A percentile compares a stretch with the other conserved stretches of the same genome.
Conservation (phyloP, 2,797 vertebrate genomes). For the Cossypha heuglini region DNA sequence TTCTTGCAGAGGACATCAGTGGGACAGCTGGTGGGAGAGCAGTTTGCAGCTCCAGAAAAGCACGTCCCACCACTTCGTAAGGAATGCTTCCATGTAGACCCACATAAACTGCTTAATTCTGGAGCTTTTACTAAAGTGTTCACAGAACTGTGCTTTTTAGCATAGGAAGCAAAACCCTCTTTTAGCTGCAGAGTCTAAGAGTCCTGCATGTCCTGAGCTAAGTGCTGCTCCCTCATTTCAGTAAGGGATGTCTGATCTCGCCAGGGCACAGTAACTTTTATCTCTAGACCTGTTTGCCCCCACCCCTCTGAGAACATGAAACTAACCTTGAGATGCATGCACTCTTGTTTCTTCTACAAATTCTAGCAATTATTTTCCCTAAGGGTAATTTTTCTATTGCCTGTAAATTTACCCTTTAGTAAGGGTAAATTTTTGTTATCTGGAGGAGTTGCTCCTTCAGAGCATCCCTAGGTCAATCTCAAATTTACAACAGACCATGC, state of each 20-base stretch:
- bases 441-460: background rate
- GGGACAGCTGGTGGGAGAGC: background rate
- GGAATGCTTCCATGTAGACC: fast-evolving
- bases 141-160: background rate
- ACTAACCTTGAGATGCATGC: background rate
- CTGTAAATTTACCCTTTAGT: background rate
- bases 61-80: background rate
- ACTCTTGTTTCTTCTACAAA: background rate
- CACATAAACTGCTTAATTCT: background rate
- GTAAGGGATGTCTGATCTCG: background rate
- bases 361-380: background rate
- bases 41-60: background rate
- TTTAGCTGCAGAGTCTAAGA: background rate
- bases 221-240: background rate
- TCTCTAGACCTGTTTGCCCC: background rate
- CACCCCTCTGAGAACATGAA: background rate
- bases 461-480: background rate
- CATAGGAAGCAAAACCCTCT: background rate
- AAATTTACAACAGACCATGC: background rate
- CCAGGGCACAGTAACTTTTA: background rate
- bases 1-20: background rate
- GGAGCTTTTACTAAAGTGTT: background rate
- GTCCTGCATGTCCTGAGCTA: fast-evolving
- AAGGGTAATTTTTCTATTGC: background rate
- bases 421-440: background rate